These are phyloP conservation scores for Chloroclystis v-ata DNA, from an alignment of 2,888 invertebrate species.

Conservation along the genomic window DNA sequence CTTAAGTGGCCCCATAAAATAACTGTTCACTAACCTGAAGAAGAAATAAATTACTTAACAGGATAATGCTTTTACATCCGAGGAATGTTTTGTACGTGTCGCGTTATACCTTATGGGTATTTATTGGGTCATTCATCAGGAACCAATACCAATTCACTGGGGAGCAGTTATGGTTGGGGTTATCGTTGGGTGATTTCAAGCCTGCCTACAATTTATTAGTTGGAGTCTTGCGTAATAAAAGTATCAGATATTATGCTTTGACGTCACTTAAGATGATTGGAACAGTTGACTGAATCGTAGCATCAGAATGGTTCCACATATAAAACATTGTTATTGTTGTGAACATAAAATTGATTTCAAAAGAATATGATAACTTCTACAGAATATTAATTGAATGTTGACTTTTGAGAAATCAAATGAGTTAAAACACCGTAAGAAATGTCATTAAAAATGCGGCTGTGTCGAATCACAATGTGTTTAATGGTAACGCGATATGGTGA, in stretches of 20 bases:
- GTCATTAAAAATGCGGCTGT: slow-evolving; percentile 51
- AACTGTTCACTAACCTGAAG: slow-evolving; percentile 69
- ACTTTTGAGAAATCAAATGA: slow-evolving; percentile 30
- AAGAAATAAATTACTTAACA: slow-evolving; percentile 77
- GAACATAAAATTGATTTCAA: too few species aligned
- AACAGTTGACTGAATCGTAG: slow-evolving; percentile 12
- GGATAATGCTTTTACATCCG: slow-evolving; percentile 74
- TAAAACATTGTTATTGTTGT: too few species aligned
- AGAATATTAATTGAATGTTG: too few species aligned
- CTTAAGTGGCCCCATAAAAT: slow-evolving; percentile 74
- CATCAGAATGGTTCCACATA: neutral
- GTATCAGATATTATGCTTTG: slow-evolving; percentile 28
- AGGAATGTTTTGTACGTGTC: slow-evolving; percentile 74
- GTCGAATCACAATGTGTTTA: slow-evolving; percentile 62
- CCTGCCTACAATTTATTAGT: slow-evolving; percentile 62
- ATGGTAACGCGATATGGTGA: slow-evolving; percentile 62
- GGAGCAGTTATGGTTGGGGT: slow-evolving; percentile 72
- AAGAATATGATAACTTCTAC: too few species aligned
- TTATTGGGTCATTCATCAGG: slow-evolving; percentile 75
- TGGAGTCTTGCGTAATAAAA: slow-evolving; percentile 36
- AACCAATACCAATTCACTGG: slow-evolving; percentile 69
- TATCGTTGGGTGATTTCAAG: slow-evolving; percentile 59
- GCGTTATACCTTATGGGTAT: slow-evolving; percentile 71
- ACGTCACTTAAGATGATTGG: slow-evolving; percentile 24
- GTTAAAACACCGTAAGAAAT: slow-evolving; percentile 69